Evolutionary conservation across 2,797 vertebrate species (phyloP), one percentile per base, ranked within the genome.

Genomic region (Gallirallus australis): DNA sequence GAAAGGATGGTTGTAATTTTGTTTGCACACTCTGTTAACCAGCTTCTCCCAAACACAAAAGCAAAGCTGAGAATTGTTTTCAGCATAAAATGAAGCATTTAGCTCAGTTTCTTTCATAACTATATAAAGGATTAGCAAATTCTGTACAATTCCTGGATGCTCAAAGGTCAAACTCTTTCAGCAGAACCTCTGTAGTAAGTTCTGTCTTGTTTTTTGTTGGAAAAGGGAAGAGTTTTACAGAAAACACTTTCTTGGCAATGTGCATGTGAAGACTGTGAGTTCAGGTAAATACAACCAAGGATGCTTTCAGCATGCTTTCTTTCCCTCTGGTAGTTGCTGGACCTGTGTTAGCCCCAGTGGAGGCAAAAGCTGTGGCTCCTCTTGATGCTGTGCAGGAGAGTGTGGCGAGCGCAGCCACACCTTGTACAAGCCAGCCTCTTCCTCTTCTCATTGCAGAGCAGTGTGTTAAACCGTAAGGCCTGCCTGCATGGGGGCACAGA

Each of bases 31-130:
- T 16, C 52, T 64, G 57, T 78, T 89, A 47, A 87, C 69, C 39
- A 71, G 73, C 52, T 83, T 77, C 45, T 86, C 35, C 71, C 76
- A 69, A 77, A 76, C 21, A 85, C 65, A 70, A 61, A 35, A 77
- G 86, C 72, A 82, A 82, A 94, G 25, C 65, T 70, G 57, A 39
- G 37, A 64, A 63, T 83, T 92, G 79, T 88, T 93, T 93, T 73
- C 66, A 14, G 33, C 52, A 61, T 48, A 61, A 90, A 93, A 87
- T 61, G 8, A 50, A 91, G 52, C 24, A 48, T 79, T 96, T 84
- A 73, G 63, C 24, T 91, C 31, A 4, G 42, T 86, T 89, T 92
- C 45, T 87, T 61, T 65, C 33, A 25, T 59, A 89, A 69, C 42
- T 54, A 31, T 57, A 11, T 72, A 56, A 81, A 81, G 17, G 40